Percentiles rank a stretch among this genome's conserved stretches.
Evolutionary conservation across 2,888 invertebrate genomes (phyloP).

Genomic region (Andrena chrysosceles): DNA sequence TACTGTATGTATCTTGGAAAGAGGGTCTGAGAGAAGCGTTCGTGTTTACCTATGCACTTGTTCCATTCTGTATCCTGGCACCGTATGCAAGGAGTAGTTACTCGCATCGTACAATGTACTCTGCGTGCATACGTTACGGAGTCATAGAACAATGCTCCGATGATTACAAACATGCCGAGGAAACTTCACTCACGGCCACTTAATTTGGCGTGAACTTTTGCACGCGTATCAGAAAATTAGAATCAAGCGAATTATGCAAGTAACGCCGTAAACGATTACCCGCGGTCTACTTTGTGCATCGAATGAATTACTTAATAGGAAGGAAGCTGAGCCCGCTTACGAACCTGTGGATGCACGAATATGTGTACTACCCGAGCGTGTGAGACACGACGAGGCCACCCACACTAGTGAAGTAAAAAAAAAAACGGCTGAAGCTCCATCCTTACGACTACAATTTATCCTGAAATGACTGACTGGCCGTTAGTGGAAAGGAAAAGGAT

Average conservation of each 20-base stretch:
- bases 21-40: too few species aligned
- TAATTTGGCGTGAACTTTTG: slow-evolving; percentile 28
- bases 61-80: too few species aligned
- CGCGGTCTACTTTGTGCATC: background rate
- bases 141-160: slow-evolving; percentile 5
- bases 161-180: background rate
- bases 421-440: slow-evolving; percentile 75
- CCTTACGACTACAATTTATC: slow-evolving; percentile 80
- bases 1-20: too few species aligned
- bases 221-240: slow-evolving; percentile 14
- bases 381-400: slow-evolving; percentile 76
- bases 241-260: slow-evolving; percentile 7
- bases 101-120: background rate
- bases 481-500: slow-evolving; percentile 62
- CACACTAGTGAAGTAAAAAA: slow-evolving; percentile 75
- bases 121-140: background rate
- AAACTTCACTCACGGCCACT: background rate
- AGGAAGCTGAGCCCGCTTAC: background rate
- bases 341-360: slow-evolving; percentile 1
- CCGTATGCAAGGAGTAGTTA: too few species aligned
- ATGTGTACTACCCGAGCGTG: slow-evolving; percentile 9
- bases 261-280: slow-evolving; percentile 1
- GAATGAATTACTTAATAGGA: slow-evolving; percentile 28
- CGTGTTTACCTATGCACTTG: too few species aligned
- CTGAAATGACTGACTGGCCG: slow-evolving; percentile 78